phyloP scores from a whole-genome alignment of 2,113 vertebrate genomes.

The Gnathonemus longibarbis region DNA sequence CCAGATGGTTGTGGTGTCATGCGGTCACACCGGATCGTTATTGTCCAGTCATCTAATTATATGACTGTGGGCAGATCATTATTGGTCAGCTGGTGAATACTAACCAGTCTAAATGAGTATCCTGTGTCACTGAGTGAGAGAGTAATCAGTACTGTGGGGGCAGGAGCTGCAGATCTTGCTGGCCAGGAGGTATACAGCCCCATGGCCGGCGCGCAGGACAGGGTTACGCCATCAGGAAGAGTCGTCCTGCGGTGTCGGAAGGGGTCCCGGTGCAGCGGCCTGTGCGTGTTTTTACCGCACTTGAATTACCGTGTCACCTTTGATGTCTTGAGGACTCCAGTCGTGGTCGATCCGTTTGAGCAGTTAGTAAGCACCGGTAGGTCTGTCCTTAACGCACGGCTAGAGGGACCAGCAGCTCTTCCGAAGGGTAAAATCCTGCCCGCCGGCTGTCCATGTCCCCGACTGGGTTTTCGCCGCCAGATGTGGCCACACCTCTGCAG shows the following conservation, averaged over 20 bases:
- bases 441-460: background rate
- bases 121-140: background rate
- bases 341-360: background rate
- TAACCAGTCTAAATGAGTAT: background rate
- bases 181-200: background rate
- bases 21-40: background rate
- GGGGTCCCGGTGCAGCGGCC: background rate
- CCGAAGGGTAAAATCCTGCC: background rate
- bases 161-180: background rate
- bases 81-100: background rate
- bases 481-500: background rate
- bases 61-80: background rate
- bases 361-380: background rate
- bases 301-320: constrained; percentile 8
- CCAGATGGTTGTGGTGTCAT: background rate
- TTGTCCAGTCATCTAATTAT: background rate
- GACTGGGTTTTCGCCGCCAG: background rate
- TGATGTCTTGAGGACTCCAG: constrained; percentile 2
- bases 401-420: background rate
- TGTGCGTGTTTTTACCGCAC: background rate
- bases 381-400: background rate
- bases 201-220: background rate
- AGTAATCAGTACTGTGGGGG: background rate
- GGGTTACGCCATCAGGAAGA: background rate
- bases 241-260: background rate